Conservation (phyloP, 2,113 vertebrate genomes). For the Petaurus breviceps region DNA sequence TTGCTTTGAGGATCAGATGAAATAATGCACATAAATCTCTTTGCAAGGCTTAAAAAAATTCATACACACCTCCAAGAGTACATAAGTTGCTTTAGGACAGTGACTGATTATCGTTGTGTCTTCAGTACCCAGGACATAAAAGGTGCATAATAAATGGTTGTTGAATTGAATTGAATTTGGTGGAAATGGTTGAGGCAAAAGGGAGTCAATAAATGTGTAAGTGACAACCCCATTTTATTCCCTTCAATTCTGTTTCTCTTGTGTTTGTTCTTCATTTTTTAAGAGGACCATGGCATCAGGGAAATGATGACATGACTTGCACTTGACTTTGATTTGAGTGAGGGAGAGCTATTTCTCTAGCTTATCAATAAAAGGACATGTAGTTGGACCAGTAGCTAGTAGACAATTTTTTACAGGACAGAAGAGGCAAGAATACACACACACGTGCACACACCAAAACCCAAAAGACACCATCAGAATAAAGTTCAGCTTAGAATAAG, state of each 20-base stretch:
- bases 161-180: background rate
- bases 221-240: background rate
- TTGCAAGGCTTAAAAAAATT: background rate
- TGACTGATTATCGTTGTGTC: background rate
- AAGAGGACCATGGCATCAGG: too few species aligned
- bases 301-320: too few species aligned
- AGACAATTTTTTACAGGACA: background rate
- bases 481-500: background rate
- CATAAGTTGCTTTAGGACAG: background rate
- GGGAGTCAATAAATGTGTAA: background rate
- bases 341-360: background rate
- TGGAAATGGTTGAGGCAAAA: background rate
- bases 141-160: background rate
- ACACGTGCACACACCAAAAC: background rate
- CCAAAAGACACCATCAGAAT: background rate
- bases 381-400: background rate
- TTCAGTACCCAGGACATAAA: background rate
- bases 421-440: background rate
- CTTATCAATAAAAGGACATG: background rate
- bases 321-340: too few species aligned
- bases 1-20: background rate
- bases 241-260: background rate
- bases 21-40: background rate
- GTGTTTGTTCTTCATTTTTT: too few species aligned
- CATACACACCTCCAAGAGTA: background rate